Evolutionary conservation across 1,140 invertebrate species (phyloP).

Genomic region (Aphidius ervi): DNA sequence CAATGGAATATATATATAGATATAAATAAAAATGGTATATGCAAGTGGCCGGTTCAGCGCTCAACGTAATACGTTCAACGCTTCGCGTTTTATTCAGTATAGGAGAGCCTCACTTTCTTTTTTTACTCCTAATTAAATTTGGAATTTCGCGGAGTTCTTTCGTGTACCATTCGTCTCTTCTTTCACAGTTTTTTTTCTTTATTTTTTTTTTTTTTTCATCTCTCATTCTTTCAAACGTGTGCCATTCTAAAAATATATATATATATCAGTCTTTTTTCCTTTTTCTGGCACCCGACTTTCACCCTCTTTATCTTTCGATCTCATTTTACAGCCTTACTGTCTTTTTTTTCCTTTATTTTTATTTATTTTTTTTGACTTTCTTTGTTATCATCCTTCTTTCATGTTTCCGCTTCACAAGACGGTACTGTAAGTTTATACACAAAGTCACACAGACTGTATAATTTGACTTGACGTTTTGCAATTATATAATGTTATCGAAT

Average conservation of each 20-base stretch:
- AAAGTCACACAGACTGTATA: too few relatives aligned
- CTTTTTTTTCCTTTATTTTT: background rate
- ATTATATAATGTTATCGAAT: too few relatives aligned
- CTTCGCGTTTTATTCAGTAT: conserved; percentile 16
- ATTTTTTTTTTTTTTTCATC: background rate
- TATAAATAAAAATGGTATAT: conserved; percentile 7
- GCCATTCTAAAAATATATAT: conserved; percentile 21
- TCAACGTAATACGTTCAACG: conserved; percentile 15
- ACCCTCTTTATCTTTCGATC: conserved; percentile 16
- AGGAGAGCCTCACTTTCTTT: conserved; percentile 25
- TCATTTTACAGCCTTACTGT: conserved; percentile 14
- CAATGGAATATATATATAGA: background rate
- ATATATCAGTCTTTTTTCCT: conserved; percentile 22
- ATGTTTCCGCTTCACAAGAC: background rate
- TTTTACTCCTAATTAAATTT: conserved; percentile 41
- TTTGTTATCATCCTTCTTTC: background rate
- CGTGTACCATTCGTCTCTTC: conserved; percentile 18
- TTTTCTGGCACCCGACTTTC: conserved; percentile 9
- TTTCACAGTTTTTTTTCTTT: conserved; percentile 12
- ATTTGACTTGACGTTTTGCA: too few relatives aligned
- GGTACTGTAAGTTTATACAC: background rate
- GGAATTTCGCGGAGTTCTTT: conserved; percentile 40
- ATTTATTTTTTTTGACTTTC: too few relatives aligned
- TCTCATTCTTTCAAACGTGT: conserved; percentile 3
- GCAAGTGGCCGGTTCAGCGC: conserved; percentile 1